Evolutionary conservation across 2,888 invertebrate genomes (phyloP).

Genomic region (Dendrolimus pini): DNA sequence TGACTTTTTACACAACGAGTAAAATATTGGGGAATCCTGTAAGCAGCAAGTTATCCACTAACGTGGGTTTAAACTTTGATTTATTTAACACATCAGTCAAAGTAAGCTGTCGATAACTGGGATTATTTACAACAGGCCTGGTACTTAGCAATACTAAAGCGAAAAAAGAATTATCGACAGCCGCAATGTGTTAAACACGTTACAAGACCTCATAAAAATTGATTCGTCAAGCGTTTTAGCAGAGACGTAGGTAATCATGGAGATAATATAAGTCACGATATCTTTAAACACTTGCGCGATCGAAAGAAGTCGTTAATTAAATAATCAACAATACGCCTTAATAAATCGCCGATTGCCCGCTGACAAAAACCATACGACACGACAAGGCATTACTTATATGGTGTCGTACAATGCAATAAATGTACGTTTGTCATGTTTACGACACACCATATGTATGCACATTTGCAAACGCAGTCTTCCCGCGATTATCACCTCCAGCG

Average conservation of each 20-base stretch:
- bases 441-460: conserved; percentile 42
- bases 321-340: conserved; percentile 58
- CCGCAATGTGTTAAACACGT: not conserved
- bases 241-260: conserved; percentile 20
- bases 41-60: too few relatives aligned
- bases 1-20: too few relatives aligned
- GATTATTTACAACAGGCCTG: too few relatives aligned
- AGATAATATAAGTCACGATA: conserved; percentile 29
- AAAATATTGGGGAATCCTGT: too few relatives aligned
- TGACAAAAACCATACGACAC: conserved; percentile 60
- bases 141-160: too few relatives aligned
- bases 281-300: conserved; percentile 37
- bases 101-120: too few relatives aligned
- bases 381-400: conserved; percentile 58
- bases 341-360: conserved; percentile 68
- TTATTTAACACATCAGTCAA: too few relatives aligned
- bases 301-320: conserved; percentile 51
- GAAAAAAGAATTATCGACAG: not conserved
- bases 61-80: too few relatives aligned
- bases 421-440: conserved; percentile 64
- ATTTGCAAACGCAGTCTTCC: conserved; percentile 39
- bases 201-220: conserved; percentile 20
- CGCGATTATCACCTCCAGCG: conserved; percentile 46
- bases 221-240: conserved; percentile 36
- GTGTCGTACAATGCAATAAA: conserved; percentile 54